Base-by-base conservation (phyloP, 2,797 vertebrate species). In the Karalla daura region DNA sequence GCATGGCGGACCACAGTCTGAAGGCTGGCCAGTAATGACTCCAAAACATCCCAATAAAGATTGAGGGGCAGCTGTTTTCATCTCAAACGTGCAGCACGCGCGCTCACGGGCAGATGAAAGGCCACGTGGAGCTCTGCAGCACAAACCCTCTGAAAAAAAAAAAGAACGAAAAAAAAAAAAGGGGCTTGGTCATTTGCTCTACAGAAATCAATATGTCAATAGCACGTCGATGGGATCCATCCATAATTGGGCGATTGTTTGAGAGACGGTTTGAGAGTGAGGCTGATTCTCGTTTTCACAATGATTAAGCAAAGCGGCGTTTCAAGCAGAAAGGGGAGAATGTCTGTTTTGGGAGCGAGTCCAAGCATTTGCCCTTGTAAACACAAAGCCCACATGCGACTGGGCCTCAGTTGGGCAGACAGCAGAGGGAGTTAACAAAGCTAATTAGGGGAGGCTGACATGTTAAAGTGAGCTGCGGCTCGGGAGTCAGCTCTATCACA, bases 391-490 rank as follows among this genome's bases (percentile, higher is more conserved):
- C 86, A 78, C 91, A 85, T 90, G 85, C 86, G 91, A 90, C 78
- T 84, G 71, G 67, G 86, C 88, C 88, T 90, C 89, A 90, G 89
- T 91, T 88, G 90, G 87, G 88, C 86, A 89, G 93, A 93, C 93
- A 93, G 91, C 87, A 81, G 89, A 88, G 91, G 91, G 91, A 92
- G 83, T 92, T 93, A 92, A 92, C 92, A 88, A 88, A 92, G 91
- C 93, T 94, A 92, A 94, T 93, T 93, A 93, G 92, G 88, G 85
- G 86, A 77, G 85, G 88, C 87, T 93, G 93, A 94, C 93, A 93
- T 90, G 93, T 94, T 93, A 92, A 93, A 92, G 92, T 90, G 91
- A 92, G 88, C 92, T 69, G 90, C 86, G 81, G 89, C 91, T 91
- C 76, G 65, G 89, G 85, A 91, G 89, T 90, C 87, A 61, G 89